phyloP scores from a whole-genome alignment of 2,888 invertebrate species.

The Aspidiotus destructor region DNA sequence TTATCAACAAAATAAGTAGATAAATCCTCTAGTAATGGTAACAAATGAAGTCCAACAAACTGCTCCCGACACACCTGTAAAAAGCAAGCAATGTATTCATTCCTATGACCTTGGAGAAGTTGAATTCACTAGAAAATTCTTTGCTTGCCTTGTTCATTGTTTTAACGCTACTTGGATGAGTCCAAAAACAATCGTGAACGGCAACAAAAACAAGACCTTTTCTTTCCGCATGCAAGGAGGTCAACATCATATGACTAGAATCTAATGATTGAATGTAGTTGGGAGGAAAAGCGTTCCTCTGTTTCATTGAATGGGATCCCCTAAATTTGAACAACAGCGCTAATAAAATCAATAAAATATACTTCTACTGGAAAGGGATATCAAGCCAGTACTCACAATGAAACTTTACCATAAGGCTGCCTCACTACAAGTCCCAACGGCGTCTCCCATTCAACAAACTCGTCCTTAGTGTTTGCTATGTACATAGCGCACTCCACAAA shows the following conservation, averaged over 20 bases:
- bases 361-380: too few species aligned
- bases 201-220: conserved; percentile 82
- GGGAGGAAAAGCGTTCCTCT: conserved; percentile 96
- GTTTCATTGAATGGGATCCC: conserved; percentile 73
- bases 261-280: conserved; percentile 99
- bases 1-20: conserved; percentile 67
- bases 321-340: conserved; percentile 44
- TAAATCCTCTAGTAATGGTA: conserved; percentile 81
- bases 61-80: conserved; percentile 89
- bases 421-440: conserved; percentile 89
- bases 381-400: too few species aligned
- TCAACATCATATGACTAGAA: conserved; percentile 99
- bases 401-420: conserved; percentile 64
- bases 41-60: conserved; percentile 88
- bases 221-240: conserved; percentile 76
- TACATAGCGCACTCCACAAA: conserved; percentile 77
- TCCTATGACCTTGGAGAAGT: background rate
- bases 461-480: conserved; percentile 61
- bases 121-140: background rate
- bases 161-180: conserved; percentile 79
- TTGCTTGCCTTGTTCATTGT: conserved; percentile 70
- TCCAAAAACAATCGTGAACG: conserved; percentile 99
- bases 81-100: background rate
- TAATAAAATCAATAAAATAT: background rate
- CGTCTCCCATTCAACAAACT: conserved; percentile 88